These are phyloP conservation scores for Brachypteracias leptosomus DNA, from an alignment of 2,113 vertebrate species.

Conservation along the genomic window DNA sequence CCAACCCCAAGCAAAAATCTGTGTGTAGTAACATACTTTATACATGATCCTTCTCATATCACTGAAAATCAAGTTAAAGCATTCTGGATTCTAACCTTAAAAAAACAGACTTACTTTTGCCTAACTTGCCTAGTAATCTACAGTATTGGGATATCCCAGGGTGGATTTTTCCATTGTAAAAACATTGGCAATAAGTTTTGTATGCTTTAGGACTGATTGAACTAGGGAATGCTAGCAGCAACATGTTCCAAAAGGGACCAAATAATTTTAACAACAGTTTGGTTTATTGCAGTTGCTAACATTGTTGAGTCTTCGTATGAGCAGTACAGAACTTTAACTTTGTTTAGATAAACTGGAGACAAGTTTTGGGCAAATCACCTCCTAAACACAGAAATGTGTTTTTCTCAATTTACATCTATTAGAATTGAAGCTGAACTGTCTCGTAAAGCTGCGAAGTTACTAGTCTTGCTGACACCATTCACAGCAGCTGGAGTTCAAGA, in stretches of 20 bases:
- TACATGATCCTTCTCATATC: neutral
- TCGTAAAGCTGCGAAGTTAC: neutral
- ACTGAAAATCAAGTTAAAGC: neutral
- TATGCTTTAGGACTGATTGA: neutral
- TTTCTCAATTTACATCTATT: neutral
- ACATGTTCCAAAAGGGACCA: neutral
- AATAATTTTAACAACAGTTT: neutral
- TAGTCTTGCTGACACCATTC: neutral
- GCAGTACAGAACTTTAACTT: neutral
- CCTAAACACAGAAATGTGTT: neutral
- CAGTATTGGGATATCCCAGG: neutral
- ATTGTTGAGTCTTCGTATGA: neutral
- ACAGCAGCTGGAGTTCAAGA: neutral
- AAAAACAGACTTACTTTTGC: neutral
- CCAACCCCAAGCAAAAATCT: neutral
- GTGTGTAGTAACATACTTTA: neutral
- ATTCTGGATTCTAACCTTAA: neutral
- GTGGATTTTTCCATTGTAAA: neutral
- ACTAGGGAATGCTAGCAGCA: neutral
- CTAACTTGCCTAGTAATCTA: neutral
- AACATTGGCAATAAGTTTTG: neutral
- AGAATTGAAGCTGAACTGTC: neutral
- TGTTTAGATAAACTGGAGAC: neutral
- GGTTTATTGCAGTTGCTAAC: neutral
- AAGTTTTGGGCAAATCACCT: neutral